Evolutionary conservation across 1,140 invertebrate genomes (phyloP).

Genomic region (Lanistes nyassanus): DNA sequence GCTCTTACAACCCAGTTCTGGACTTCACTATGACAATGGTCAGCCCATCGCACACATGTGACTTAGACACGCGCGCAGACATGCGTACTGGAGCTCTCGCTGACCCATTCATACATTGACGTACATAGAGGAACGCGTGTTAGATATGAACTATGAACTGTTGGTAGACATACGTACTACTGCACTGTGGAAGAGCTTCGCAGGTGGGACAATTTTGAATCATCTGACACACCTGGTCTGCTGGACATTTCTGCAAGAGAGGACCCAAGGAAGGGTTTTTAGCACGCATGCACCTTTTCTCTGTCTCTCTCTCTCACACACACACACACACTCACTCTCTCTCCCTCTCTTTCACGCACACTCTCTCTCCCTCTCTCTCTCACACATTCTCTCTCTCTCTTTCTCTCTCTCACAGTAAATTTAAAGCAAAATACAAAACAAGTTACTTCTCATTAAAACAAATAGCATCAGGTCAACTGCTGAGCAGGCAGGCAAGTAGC

Average conservation of each 20-base stretch:
- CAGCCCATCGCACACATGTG: background rate
- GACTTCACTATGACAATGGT: background rate
- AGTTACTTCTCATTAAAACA: too few relatives aligned
- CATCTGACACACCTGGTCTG: background rate
- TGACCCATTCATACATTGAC: background rate
- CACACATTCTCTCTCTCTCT: too few relatives aligned
- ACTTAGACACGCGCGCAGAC: background rate
- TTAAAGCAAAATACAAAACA: too few relatives aligned
- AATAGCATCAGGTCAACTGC: too few relatives aligned
- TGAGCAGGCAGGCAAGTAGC: too few relatives aligned
- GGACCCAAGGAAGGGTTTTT: background rate
- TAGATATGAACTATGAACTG: background rate
- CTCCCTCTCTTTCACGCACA: too few relatives aligned
- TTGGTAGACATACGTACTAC: background rate
- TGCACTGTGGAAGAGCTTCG: background rate
- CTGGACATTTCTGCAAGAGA: background rate
- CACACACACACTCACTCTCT: too few relatives aligned
- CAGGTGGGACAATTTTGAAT: background rate
- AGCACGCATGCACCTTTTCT: too few relatives aligned
- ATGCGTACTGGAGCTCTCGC: background rate
- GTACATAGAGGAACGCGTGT: background rate
- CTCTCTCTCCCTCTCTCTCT: too few relatives aligned
- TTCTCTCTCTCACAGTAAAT: too few relatives aligned
- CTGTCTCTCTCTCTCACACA: too few relatives aligned
- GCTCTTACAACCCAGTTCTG: too few relatives aligned